Evolutionary conservation across 2,888 invertebrate species (phyloP).

Genomic region (Rambutsinella grinnellia): DNA sequence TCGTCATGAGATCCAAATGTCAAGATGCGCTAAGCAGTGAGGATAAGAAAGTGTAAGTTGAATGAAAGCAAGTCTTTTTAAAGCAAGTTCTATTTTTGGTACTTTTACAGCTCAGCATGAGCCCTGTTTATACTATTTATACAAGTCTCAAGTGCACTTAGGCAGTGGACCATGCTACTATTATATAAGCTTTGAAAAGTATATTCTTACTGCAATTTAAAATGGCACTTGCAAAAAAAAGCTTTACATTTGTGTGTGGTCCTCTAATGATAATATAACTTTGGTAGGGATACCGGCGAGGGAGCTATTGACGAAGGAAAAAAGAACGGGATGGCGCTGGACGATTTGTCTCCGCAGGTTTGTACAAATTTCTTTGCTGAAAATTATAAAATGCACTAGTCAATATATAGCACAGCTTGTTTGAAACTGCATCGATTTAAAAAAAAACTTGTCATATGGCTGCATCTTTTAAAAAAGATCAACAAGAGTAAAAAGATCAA

Average conservation of each 20-base stretch:
- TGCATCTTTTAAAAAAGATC: background rate
- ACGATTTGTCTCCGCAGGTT: slow-evolving; percentile 66
- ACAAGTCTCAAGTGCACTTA: too few relatives aligned
- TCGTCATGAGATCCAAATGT: slow-evolving; percentile 64
- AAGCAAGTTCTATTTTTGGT: too few relatives aligned
- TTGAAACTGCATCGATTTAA: background rate
- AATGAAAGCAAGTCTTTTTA: too few relatives aligned
- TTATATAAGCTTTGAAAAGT: too few relatives aligned
- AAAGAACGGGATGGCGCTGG: slow-evolving; percentile 63
- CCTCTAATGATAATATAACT: background rate
- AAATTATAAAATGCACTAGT: background rate
- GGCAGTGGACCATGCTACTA: too few relatives aligned
- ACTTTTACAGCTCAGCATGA: background rate
- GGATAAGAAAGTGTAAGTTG: slow-evolving; percentile 48
- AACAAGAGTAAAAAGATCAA: too few relatives aligned
- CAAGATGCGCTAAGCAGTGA: slow-evolving; percentile 56
- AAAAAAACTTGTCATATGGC: slow-evolving; percentile 12
- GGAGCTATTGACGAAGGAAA: slow-evolving; percentile 42
- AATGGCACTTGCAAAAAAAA: too few relatives aligned
- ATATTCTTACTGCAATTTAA: too few relatives aligned
- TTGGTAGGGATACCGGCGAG: slow-evolving; percentile 41
- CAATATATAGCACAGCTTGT: background rate
- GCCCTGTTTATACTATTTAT: too few relatives aligned
- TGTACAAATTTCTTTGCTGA: slow-evolving; percentile 20
- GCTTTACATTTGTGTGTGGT: too few relatives aligned